Evolutionary conservation across 1,140 invertebrate genomes (phyloP), one percentile per base, ranked within the genome.

Genomic region (Drosophila murphyi): DNA sequence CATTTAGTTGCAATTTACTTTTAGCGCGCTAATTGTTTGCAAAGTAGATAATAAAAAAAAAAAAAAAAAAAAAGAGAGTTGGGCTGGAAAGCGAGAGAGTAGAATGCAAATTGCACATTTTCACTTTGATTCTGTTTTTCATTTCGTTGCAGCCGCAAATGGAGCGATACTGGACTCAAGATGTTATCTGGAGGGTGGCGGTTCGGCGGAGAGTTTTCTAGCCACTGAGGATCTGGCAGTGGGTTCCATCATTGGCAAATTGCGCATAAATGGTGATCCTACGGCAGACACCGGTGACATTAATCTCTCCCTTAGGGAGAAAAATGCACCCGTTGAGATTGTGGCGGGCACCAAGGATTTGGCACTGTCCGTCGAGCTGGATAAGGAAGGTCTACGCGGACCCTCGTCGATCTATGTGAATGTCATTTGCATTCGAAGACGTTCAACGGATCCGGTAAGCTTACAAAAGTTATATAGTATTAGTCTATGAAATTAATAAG

Each of bases 161-260:
- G 94, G 93, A 92, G 94, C 93, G 52, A 94, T 95, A 81, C 94
- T 94, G 82, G 97, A 97, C 93, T 96, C 96, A 82, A 94, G 97
- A 89, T 98, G 97, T 91, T 98, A 96, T 92, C 92, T 98, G 82
- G 96, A 97, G 92, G 97, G 96, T 78, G 97, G 97, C 32, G 96
- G 96, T 32, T 97, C 97, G 0, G 97, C 97, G 3, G 97, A 97
- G 91, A 97, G 96, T 91, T 97, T 98, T 86, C 97, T 97, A 90
- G 97, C 98, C 68, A 96, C 95, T 87, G 97, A 98, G 94, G 96
- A 97, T 91, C 93, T 96, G 12, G 94, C 95, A 7, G 95, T 98
- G 37, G 96, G 97, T 65, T 95, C 95, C 64, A 94, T 95, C 41
- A 95, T 98, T 54, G 97, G 96, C 93, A 92, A 93, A 10, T 90